phyloP scores from a whole-genome alignment of 1,140 invertebrate species.

The Euura saliciscinereae region DNA sequence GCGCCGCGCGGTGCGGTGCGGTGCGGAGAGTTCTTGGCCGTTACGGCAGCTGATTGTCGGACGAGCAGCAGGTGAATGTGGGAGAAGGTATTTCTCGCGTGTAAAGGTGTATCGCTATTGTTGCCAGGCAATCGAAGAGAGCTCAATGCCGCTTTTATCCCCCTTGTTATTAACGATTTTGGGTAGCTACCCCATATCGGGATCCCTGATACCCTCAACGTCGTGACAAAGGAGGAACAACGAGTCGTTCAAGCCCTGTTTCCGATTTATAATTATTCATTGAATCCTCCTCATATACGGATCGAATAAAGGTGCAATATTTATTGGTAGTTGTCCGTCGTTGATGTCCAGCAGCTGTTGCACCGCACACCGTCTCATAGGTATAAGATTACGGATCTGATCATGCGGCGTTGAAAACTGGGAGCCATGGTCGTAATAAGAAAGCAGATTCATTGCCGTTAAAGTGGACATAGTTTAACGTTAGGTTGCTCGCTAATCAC shows the following conservation, averaged over 20 bases:
- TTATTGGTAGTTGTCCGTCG: neutral
- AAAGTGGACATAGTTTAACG: neutral
- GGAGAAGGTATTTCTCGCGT: slow-evolving; percentile 1
- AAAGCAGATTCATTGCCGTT: neutral
- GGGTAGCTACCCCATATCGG: too few relatives aligned
- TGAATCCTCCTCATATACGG: too few relatives aligned
- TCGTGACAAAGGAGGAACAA: too few relatives aligned
- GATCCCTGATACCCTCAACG: too few relatives aligned
- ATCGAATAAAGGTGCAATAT: neutral
- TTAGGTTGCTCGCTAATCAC: too few relatives aligned
- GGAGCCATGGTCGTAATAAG: neutral
- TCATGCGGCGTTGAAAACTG: neutral
- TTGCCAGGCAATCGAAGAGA: slow-evolving; percentile 2
- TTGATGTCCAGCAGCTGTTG: neutral
- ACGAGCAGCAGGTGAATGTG: slow-evolving; percentile 3
- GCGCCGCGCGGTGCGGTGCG: neutral
- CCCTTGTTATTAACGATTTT: neutral
- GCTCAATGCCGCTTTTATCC: neutral
- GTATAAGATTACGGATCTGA: neutral
- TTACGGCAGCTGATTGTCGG: slow-evolving; percentile 1
- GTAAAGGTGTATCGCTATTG: slow-evolving; percentile 4
- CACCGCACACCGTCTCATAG: neutral
- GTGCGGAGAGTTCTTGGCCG: neutral
- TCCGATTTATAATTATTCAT: too few relatives aligned
- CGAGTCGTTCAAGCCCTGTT: too few relatives aligned